A percentile compares a stretch with the other conserved stretches of the same genome.
These are phyloP conservation scores for Microctonus hyperodae DNA, from an alignment of 2,888 invertebrate species.

Conservation along the genomic window DNA sequence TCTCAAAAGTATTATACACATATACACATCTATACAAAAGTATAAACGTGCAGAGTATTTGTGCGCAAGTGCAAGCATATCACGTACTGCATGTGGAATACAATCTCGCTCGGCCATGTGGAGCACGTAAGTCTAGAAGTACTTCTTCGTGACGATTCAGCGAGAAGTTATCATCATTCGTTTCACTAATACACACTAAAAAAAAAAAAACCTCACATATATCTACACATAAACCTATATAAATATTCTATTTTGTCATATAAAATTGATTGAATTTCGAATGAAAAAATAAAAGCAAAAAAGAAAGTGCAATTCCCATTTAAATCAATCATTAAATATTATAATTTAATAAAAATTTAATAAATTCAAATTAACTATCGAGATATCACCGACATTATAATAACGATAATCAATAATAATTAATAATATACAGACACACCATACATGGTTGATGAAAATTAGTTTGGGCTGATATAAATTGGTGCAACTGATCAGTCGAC, in stretches of 20 bases:
- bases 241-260: too few species aligned
- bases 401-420: background rate
- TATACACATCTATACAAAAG: background rate
- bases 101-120: constrained; percentile 45
- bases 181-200: constrained; percentile 5
- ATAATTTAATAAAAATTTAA: too few species aligned
- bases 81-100: constrained; percentile 49
- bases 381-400: background rate
- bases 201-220: too few species aligned
- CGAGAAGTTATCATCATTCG: constrained; percentile 40
- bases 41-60: background rate
- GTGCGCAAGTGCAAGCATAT: constrained; percentile 43
- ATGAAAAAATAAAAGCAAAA: too few species aligned
- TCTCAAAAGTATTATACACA: constrained; percentile 25
- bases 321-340: too few species aligned
- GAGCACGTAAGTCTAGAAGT: constrained; percentile 51
- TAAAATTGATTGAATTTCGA: too few species aligned
- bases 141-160: constrained; percentile 41
- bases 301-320: too few species aligned
- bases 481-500: constrained; percentile 13
- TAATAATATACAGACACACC: background rate
- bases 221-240: too few species aligned
- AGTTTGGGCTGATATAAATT: constrained; percentile 6
- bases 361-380: background rate
- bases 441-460: constrained; percentile 1